Evolutionary conservation across 1,140 invertebrate genomes (phyloP).

Genomic region (Megalopta genalis): DNA sequence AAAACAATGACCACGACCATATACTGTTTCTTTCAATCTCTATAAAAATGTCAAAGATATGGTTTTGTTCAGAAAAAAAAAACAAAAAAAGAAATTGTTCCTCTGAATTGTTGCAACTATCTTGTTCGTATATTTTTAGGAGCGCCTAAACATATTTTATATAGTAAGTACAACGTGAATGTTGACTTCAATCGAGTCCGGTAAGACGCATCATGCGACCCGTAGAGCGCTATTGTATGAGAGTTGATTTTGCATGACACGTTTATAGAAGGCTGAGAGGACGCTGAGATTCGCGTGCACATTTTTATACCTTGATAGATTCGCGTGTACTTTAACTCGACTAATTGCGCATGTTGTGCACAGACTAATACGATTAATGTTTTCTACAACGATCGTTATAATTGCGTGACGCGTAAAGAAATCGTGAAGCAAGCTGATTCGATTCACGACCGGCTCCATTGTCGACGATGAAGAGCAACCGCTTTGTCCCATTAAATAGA

Average conservation of each 20-base stretch:
- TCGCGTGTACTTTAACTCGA: background rate
- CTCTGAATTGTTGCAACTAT: slow-evolving; percentile 53
- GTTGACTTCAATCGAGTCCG: slow-evolving; percentile 23
- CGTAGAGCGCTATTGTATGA: background rate
- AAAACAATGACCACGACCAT: no score
- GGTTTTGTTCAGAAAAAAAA: slow-evolving; percentile 7
- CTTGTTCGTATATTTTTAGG: slow-evolving; percentile 76
- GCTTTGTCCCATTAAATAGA: background rate
- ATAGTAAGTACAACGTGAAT: slow-evolving; percentile 73
- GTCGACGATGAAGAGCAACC: no score
- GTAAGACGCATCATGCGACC: slow-evolving; percentile 15
- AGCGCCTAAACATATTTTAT: slow-evolving; percentile 77
- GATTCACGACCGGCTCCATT: no score
- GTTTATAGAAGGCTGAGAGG: slow-evolving; percentile 7
- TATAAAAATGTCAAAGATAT: background rate
- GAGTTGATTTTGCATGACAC: slow-evolving; percentile 33
- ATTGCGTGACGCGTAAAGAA: no score
- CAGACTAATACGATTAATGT: background rate
- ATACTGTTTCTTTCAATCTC: no score
- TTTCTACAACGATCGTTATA: no score
- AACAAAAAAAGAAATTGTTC: background rate
- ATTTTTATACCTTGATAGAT: background rate
- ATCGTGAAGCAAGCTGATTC: no score
- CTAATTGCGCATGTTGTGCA: slow-evolving; percentile 18
- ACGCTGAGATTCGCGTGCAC: background rate